These are phyloP conservation scores for Solenodon paradoxus DNA, from an alignment of 2,113 vertebrate species.

Conservation along the genomic window DNA sequence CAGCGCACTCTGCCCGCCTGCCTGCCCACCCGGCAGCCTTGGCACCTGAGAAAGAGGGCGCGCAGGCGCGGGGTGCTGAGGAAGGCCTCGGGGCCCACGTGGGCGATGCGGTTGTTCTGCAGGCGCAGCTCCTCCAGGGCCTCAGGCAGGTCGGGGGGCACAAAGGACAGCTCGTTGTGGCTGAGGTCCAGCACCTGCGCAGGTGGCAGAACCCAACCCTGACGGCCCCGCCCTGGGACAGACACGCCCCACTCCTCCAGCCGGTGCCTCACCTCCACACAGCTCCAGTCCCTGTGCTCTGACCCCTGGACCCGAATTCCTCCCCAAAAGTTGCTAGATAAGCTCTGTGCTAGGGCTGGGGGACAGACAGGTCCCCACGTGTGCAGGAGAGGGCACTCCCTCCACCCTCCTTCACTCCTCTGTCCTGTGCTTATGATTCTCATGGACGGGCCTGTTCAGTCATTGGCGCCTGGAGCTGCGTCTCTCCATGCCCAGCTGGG, in stretches of 20 bases:
- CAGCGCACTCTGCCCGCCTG: background rate
- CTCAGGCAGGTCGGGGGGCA: constrained; percentile 78
- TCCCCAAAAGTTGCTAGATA: no score
- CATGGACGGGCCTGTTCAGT: no score
- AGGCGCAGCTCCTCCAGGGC: constrained; percentile 78
- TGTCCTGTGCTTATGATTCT: no score
- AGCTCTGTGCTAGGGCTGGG: background rate
- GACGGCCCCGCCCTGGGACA: background rate
- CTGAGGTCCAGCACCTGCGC: constrained; percentile 78
- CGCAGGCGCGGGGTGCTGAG: constrained; percentile 63
- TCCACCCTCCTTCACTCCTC: background rate
- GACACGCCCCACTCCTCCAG: no score
- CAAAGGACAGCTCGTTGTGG: constrained; percentile 77
- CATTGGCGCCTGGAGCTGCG: no score
- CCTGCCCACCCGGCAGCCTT: rapidly evolving
- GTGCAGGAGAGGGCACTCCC: background rate
- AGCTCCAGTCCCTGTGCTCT: no score
- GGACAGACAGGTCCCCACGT: background rate
- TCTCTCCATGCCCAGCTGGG: background rate
- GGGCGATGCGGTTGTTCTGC: constrained; percentile 75
- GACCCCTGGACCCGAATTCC: no score
- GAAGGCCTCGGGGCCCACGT: constrained; percentile 74
- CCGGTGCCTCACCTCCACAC: no score
- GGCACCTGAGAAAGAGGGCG: constrained; percentile 76
- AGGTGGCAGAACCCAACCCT: rapidly evolving